A percentile compares a stretch with the other conserved stretches of the same genome.
These are phyloP conservation scores for Tachina lurida DNA, from an alignment of 2,888 invertebrate genomes.

Conservation along the genomic window DNA sequence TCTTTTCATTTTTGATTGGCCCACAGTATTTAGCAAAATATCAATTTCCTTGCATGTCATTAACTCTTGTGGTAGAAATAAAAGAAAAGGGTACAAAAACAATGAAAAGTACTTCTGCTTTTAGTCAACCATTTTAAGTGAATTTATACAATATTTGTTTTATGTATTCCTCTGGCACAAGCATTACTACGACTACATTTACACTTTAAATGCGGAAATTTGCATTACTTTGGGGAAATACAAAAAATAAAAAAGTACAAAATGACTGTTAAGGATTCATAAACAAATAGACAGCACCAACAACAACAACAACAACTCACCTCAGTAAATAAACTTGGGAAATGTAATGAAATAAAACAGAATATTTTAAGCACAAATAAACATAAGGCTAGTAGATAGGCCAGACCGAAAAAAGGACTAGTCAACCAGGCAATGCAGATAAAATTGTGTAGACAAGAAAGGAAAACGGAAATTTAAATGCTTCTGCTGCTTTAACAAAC, in stretches of 20 bases:
- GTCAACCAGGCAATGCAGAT: slow-evolving; percentile 46
- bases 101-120: slow-evolving; percentile 32
- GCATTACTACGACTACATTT: slow-evolving; percentile 72
- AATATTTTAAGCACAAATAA: slow-evolving; percentile 43
- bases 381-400: neutral
- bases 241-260: slow-evolving; percentile 41
- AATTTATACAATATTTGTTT: slow-evolving; percentile 61
- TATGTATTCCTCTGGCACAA: slow-evolving; percentile 27
- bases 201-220: slow-evolving; percentile 80
- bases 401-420: neutral
- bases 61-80: neutral
- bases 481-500: neutral
- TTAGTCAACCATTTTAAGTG: slow-evolving; percentile 35
- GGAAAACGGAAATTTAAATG: slow-evolving; percentile 31
- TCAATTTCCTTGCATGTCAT: slow-evolving; percentile 2
- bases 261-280: slow-evolving; percentile 28
- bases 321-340: slow-evolving; percentile 28
- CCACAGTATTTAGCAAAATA: neutral
- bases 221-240: slow-evolving; percentile 79
- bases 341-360: slow-evolving; percentile 42
- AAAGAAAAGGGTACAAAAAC: neutral
- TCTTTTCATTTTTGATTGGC: neutral
- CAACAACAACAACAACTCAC: slow-evolving; percentile 36
- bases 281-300: slow-evolving; percentile 42
- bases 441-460: slow-evolving; percentile 11